Conservation (phyloP, 2,888 invertebrate species). For the Digitonthophagus gazella region DNA sequence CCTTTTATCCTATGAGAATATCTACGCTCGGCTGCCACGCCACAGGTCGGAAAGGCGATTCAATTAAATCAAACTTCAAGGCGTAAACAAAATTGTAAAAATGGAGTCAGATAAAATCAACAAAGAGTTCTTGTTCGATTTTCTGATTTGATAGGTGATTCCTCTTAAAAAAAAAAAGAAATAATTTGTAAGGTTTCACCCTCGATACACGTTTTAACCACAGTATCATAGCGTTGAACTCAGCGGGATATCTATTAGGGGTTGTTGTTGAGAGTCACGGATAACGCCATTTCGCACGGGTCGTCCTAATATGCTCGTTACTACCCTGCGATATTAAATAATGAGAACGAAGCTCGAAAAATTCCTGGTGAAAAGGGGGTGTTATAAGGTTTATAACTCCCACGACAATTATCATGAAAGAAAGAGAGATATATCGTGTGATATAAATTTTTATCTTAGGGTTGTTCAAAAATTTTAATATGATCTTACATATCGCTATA, state of each 20-base stretch:
- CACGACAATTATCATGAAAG: not conserved
- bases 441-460: too few species aligned
- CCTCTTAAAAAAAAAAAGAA: too few species aligned
- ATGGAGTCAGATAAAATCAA: too few species aligned
- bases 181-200: too few species aligned
- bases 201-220: not conserved
- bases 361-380: not conserved
- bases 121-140: too few species aligned
- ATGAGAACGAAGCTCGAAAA: not conserved
- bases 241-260: not conserved
- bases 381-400: not conserved
- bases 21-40: not conserved
- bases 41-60: not conserved
- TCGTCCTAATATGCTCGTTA: not conserved
- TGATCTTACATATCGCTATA: too few species aligned
- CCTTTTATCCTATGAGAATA: not conserved
- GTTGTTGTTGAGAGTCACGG: not conserved
- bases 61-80: not conserved
- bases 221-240: not conserved
- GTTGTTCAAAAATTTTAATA: too few species aligned
- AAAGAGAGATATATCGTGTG: too few species aligned
- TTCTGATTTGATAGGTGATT: too few species aligned
- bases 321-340: not conserved
- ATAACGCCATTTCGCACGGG: not conserved
- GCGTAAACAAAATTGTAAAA: not conserved